phyloP scores from a whole-genome alignment of 92 coral and sea anemone genomes.

The Nematostella vectensis region DNA sequence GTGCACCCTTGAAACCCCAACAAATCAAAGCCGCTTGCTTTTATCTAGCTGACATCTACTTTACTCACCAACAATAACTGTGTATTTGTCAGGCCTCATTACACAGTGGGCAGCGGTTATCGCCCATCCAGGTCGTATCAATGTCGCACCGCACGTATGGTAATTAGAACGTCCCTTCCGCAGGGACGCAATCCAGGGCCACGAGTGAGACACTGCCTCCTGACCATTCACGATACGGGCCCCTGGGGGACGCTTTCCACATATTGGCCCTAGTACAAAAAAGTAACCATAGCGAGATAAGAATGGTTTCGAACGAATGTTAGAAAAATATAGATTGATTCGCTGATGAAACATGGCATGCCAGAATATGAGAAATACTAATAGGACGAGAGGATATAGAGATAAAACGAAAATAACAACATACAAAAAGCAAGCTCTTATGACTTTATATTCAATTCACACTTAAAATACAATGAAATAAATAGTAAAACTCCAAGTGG shows the following conservation, averaged over 20 bases:
- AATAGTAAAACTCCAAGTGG: no score
- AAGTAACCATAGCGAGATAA: background rate
- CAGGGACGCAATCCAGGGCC: conserved; percentile 77
- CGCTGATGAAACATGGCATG: no score
- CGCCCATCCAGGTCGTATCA: conserved; percentile 55
- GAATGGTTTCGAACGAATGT: no score
- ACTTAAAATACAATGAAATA: no score
- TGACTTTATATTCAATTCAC: no score
- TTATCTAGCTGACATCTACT: background rate
- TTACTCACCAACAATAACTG: conserved; percentile 28
- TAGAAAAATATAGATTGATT: no score
- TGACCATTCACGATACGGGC: conserved; percentile 64
- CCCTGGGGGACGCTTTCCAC: conserved; percentile 49
- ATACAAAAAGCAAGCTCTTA: no score
- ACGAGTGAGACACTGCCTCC: conserved; percentile 57
- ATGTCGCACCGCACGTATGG: conserved; percentile 68
- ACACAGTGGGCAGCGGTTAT: conserved; percentile 80
- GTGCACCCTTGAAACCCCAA: no score
- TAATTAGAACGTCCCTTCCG: conserved; percentile 39
- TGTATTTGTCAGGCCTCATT: conserved; percentile 35
- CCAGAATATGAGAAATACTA: no score
- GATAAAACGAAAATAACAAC: no score
- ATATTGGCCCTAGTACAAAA: conserved; percentile 13
- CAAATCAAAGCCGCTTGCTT: background rate
- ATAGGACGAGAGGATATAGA: no score